Base-by-base conservation (phyloP, 2,797 vertebrate genomes). In the Numenius phaeopus region DNA sequence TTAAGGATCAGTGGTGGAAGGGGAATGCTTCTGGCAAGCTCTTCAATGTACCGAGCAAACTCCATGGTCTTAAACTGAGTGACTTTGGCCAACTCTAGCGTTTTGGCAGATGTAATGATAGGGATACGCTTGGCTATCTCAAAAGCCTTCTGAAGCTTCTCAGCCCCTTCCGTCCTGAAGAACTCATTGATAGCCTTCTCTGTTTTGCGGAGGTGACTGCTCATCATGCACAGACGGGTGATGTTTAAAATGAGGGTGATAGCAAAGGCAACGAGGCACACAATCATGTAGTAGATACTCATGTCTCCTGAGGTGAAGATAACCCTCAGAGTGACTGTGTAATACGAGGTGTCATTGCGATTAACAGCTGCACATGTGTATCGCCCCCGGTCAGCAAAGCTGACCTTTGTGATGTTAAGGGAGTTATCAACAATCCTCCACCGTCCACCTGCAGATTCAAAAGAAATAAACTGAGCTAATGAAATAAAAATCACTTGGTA, bases 51-150 rank as follows among this genome's bases (percentile, higher is more conserved):
- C 1, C 99, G 99, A 6, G 99, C 99, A 8, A 99, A 98, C 98
- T 99, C 99, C 99, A 99, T 99, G 46, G 99, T 99, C 97, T 99
- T 99, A 83, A 98, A 99, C 97, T 99, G 99, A 11, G 99, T 99
- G 95, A 99, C 99, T 93, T 99, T 99, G 97, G 99, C 99, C 30
- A 99, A 94, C 98, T 99, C 99, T 49, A 99, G 96, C 0, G 99
- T 99, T 98, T 99, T 99, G 88, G 98, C 99, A 0, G 99, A 99
- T 0, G 99, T 99, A 86, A 99, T 94, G 96, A 99, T 99, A 39
- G 99, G 99, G 85, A 99, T 99, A 8, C 98, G 98, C 94, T 99
- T 99, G 95, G 99, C 99, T 6, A 99, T 98, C 97, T 99, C 99
- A 14, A 99, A 98, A 10, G 99, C 99, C 77, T 99, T 99, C 98